Base-by-base conservation (phyloP, 2,797 vertebrate species). In the Anguilla marmorata region DNA sequence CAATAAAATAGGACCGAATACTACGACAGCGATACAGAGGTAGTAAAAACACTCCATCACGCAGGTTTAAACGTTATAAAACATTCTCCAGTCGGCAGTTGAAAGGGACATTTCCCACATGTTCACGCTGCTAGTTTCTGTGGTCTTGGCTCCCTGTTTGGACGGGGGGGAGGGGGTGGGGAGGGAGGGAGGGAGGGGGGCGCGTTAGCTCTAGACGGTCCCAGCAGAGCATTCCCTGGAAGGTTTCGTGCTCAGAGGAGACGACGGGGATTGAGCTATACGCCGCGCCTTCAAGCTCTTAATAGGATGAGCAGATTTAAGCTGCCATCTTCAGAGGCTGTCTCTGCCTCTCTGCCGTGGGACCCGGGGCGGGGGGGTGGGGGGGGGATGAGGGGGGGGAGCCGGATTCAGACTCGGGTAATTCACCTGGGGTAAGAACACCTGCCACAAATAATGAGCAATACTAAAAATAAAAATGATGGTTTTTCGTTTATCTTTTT, bases 291-390 rank as follows among this genome's bases (percentile, higher is more conserved):
- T 66, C 87, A 85, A 58, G 83, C 52, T 74, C 84, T 88, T 88
- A 85, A 85, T 76, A 88, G 87, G 52, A 79, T 30, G n/a, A 85
- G 56, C 69, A 48, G 83, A 30, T 85, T 60, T 88, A 50, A 88
- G 84, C 63, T 21, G 84, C 84, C 83, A 76, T 88, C 74, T 85
- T 79, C 52, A 85, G 27, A 33, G 24, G 21, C 37, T 83, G n/a
- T 24, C 56, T n/a, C 74, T 83, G 41, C 30, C 27, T 30, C 54
- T 54, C 50, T 56, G 37, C 52, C 37, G 72, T 85, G 76, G 66
- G 76, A 58, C 69, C 84, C 0, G 48, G 48, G 14, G 24, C 30
- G 56, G 50, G 52, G 60, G 60, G 52, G 8, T 30, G 66, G 85
- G 45, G 83, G 24, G 7, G 76, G 48, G 48, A 33, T 37, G 30